These are phyloP conservation scores for Heliconius cydno DNA, from an alignment of 2,888 invertebrate genomes.

Conservation along the genomic window DNA sequence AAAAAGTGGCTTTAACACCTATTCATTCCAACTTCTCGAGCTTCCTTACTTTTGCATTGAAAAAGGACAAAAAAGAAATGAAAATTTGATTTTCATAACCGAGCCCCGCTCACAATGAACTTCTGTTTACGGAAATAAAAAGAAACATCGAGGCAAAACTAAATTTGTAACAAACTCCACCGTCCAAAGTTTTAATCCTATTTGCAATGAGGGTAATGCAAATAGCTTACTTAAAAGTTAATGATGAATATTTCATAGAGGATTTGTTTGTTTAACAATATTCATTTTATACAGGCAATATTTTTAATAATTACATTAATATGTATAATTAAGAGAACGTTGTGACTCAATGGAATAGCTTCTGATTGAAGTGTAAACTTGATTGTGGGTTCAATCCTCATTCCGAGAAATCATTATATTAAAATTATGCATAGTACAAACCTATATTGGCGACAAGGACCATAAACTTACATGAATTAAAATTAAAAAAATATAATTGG, in stretches of 20 bases:
- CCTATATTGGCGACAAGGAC: too few relatives aligned
- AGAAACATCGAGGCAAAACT: slow-evolving; percentile 35
- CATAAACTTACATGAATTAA: too few relatives aligned
- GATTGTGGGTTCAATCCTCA: too few relatives aligned
- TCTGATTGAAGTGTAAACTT: too few relatives aligned
- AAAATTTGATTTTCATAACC: slow-evolving; percentile 46
- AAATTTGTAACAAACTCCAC: slow-evolving; percentile 44
- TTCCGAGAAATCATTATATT: too few relatives aligned
- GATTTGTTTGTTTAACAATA: slow-evolving; percentile 8
- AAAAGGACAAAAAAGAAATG: slow-evolving; percentile 39
- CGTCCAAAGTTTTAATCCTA: slow-evolving; percentile 41
- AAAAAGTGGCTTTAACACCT: slow-evolving; percentile 44
- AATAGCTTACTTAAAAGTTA: slow-evolving; percentile 41
- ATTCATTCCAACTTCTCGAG: slow-evolving; percentile 43
- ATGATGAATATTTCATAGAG: slow-evolving; percentile 23
- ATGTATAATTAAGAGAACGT: too few relatives aligned
- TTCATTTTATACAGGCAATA: background rate
- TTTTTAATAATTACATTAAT: too few relatives aligned
- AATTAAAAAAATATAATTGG: too few relatives aligned
- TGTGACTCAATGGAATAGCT: too few relatives aligned
- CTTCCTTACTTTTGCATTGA: slow-evolving; percentile 41
- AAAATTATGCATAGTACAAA: too few relatives aligned
- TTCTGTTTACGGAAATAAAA: slow-evolving; percentile 43
- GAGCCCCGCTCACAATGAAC: slow-evolving; percentile 39
- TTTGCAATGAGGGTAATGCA: slow-evolving; percentile 40